Evolutionary conservation across 2,797 vertebrate species (phyloP).

Genomic region (Melanotaenia maccullochi): DNA sequence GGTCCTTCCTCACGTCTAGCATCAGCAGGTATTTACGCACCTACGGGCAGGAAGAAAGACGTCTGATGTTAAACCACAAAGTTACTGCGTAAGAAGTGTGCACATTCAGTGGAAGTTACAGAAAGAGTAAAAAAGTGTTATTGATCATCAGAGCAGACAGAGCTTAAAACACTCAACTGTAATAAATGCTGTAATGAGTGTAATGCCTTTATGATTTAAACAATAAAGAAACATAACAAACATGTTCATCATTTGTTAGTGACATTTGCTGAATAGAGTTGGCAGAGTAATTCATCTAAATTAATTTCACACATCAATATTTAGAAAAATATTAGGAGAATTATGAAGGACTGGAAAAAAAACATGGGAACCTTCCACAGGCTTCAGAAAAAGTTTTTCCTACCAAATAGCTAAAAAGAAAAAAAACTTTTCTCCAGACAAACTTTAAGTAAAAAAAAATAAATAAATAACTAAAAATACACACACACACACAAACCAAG

Average conservation of each 20-base stretch:
- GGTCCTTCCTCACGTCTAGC: constrained; percentile 88
- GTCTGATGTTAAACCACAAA: neutral
- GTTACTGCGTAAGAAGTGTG: no score
- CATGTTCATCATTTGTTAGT: neutral
- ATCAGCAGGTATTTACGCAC: constrained; percentile 88
- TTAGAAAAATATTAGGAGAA: neutral
- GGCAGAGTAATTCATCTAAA: neutral
- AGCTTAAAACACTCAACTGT: no score
- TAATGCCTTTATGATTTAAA: neutral
- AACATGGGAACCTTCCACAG: no score
- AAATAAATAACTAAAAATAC: no score
- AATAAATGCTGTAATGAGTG: constrained; percentile 1
- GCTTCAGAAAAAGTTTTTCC: no score
- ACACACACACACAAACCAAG: no score
- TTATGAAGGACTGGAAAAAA: neutral
- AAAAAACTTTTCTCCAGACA: no score
- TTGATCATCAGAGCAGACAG: no score
- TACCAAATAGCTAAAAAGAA: no score
- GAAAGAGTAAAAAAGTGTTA: no score
- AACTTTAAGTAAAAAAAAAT: no score
- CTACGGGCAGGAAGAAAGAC: constrained; percentile 49
- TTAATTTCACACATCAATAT: neutral
- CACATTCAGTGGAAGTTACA: no score
- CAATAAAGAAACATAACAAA: neutral
- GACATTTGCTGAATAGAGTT: neutral